Evolutionary conservation across 2,888 invertebrate genomes (phyloP).

Genomic region (Drosophila austrosaltans): DNA sequence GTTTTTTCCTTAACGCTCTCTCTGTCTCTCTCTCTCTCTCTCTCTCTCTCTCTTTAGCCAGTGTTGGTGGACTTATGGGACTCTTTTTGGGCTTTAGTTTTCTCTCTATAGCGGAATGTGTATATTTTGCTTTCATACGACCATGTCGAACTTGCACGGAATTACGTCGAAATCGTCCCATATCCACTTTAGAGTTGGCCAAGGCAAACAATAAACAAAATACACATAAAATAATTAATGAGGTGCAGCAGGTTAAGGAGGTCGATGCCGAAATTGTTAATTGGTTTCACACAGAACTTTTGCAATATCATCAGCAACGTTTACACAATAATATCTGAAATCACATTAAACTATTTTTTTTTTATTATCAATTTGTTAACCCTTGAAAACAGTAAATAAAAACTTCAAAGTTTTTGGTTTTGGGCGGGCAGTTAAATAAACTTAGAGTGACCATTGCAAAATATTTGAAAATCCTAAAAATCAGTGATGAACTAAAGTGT

Average conservation of each 20-base stretch:
- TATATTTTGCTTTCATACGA: constrained; percentile 88
- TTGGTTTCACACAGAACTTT: constrained; percentile 52
- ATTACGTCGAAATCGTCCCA: constrained; percentile 38
- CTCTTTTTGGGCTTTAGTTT: constrained; percentile 93
- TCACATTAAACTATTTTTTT: not conserved
- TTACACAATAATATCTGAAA: not conserved
- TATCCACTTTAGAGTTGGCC: constrained; percentile 32
- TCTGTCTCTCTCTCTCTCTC: constrained; percentile 63
- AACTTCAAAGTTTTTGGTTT: not conserved
- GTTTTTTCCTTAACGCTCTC: not conserved
- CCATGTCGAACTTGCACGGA: constrained; percentile 82
- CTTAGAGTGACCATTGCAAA: not conserved
- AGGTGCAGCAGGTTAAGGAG: constrained; percentile 92
- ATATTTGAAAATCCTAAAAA: not conserved
- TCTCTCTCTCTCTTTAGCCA: constrained; percentile 85
- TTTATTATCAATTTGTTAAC: not conserved
- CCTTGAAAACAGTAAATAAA: not conserved
- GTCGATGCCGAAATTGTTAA: constrained; percentile 86
- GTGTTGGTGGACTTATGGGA: constrained; percentile 91
- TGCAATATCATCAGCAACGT: constrained; percentile 16
- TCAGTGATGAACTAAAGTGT: not conserved
- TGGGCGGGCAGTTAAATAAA: not conserved
- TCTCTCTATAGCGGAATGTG: constrained; percentile 89
- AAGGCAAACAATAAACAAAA: not conserved
- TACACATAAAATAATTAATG: constrained; percentile 83